Evolutionary conservation across 2,888 invertebrate genomes (phyloP).

Genomic region (Troides helena): DNA sequence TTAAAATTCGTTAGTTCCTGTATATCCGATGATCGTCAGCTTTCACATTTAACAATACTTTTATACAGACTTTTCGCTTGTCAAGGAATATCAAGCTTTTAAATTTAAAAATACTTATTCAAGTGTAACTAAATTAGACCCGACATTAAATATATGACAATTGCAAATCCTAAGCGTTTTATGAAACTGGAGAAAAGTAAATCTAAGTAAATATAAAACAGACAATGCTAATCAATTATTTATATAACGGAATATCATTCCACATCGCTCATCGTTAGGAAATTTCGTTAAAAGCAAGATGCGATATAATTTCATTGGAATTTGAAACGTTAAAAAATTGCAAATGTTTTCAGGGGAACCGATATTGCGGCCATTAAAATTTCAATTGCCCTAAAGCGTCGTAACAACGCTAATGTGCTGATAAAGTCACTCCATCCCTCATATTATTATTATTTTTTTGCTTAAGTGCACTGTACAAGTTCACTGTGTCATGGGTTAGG

Average conservation of each 20-base stretch:
- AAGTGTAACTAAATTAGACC: no score
- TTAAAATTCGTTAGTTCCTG: no score
- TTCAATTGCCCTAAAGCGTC: conserved; percentile 27
- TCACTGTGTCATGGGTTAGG: no score
- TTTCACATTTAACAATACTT: no score
- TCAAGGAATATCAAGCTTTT: no score
- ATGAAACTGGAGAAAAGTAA: not conserved
- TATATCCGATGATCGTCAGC: no score
- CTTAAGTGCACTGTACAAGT: not conserved
- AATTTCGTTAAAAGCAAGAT: conserved; percentile 16
- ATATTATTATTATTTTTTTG: conserved; percentile 20
- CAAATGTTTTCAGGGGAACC: conserved; percentile 18
- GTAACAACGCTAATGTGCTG: conserved; percentile 25
- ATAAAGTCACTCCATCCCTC: conserved; percentile 11
- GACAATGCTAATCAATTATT: conserved; percentile 16
- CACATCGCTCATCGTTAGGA: conserved; percentile 6
- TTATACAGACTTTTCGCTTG: no score
- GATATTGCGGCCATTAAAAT: conserved; percentile 22
- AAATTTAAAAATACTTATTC: no score
- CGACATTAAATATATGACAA: not conserved
- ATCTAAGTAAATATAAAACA: not conserved
- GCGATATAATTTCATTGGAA: conserved; percentile 12
- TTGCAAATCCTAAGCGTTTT: not conserved
- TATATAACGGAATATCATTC: conserved; percentile 16
- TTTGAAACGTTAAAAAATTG: conserved; percentile 18